A percentile compares a stretch with the other conserved stretches of the same genome.
Evolutionary conservation across 1,140 invertebrate genomes (phyloP).

Genomic region (Drosophila aff.): DNA sequence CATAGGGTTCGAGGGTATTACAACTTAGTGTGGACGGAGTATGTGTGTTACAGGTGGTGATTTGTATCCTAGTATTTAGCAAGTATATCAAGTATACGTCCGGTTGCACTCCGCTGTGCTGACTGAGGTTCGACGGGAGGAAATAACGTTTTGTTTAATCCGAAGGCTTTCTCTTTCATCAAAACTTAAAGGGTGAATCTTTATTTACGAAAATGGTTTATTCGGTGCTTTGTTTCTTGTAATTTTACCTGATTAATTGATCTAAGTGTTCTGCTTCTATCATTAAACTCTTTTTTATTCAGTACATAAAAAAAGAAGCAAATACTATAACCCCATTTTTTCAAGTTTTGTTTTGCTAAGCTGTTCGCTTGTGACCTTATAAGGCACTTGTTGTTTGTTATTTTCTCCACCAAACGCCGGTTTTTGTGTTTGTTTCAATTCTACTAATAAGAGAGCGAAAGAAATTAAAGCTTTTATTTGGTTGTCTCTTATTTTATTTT

Average conservation of each 20-base stretch:
- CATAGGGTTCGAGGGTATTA: background rate
- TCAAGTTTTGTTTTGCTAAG: constrained; percentile 6
- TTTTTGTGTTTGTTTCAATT: background rate
- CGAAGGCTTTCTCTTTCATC: no score
- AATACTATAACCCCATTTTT: no score
- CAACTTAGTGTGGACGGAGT: no score
- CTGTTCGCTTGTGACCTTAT: background rate
- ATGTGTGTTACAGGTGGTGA: background rate
- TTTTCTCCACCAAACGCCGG: background rate
- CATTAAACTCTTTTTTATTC: no score
- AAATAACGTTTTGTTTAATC: no score
- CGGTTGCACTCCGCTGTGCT: background rate
- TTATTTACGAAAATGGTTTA: no score
- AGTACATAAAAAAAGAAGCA: background rate
- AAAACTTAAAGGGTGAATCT: no score
- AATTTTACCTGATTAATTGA: no score
- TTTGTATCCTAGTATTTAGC: background rate
- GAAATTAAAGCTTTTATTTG: background rate
- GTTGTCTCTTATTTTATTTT: background rate
- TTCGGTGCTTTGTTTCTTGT: no score
- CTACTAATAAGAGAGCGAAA: background rate
- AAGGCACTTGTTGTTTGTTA: background rate
- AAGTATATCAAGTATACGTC: background rate
- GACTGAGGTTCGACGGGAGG: background rate
- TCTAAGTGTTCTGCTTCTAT: no score